Evolutionary conservation across 2,797 vertebrate species (phyloP).

Genomic region (Gorsachius magnificus): DNA sequence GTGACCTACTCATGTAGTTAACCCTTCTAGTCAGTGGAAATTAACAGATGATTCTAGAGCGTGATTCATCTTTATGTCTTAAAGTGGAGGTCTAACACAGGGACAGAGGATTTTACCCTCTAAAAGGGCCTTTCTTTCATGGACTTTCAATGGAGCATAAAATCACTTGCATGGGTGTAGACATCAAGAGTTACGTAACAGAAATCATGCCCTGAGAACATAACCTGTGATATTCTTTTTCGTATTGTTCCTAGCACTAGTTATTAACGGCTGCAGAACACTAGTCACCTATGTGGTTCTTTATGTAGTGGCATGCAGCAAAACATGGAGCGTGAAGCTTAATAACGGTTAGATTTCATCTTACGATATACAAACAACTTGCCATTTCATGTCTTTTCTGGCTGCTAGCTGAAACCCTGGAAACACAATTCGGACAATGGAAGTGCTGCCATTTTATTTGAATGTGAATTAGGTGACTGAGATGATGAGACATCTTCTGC

Average conservation of each 20-base stretch:
- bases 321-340: neutral
- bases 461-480: neutral
- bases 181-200: neutral
- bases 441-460: neutral
- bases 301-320: neutral
- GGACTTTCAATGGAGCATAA: accelerated
- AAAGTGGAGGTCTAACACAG: neutral
- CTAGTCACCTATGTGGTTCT: neutral
- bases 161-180: neutral
- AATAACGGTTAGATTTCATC: neutral
- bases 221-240: neutral
- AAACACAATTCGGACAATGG: neutral
- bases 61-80: neutral
- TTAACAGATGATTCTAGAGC: neutral
- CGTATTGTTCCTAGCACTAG: neutral
- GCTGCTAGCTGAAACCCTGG: neutral
- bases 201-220: neutral
- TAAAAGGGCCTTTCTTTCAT: neutral
- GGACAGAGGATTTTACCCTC: neutral
- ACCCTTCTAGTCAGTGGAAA: neutral
- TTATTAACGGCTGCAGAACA: neutral
- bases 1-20: neutral
- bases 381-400: neutral
- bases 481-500: neutral
- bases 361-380: neutral